Conservation (phyloP, 2,888 invertebrate species). For the Megaustenia siamemsis region DNA sequence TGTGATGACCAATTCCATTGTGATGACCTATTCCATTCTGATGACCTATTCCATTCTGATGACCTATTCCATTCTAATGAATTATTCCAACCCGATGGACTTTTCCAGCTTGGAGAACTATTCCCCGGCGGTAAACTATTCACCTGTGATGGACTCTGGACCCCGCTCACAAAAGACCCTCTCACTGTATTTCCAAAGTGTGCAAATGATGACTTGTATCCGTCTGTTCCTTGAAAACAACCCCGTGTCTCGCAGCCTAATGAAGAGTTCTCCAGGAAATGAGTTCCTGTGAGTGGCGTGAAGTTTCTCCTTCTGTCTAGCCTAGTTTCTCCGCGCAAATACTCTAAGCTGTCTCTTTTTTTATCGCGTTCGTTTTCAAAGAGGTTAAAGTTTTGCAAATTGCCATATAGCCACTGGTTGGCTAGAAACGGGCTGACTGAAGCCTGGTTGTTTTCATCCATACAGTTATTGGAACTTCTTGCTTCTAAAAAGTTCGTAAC, state of each 20-base stretch:
- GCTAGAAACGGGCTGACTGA: background rate
- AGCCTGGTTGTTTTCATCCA: constrained; percentile 27
- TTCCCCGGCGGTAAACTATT: no score
- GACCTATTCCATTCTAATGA: no score
- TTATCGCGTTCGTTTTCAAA: background rate
- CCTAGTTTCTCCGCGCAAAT: background rate
- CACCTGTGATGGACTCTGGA: no score
- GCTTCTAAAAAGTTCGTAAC: background rate
- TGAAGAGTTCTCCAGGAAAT: background rate
- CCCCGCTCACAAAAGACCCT: no score
- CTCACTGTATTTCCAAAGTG: no score
- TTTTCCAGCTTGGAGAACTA: no score
- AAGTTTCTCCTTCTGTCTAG: background rate
- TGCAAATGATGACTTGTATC: no score
- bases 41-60: no score
- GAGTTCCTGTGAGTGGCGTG: background rate
- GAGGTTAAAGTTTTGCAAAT: background rate
- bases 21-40: no score
- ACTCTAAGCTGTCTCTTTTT: background rate
- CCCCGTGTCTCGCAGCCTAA: background rate
- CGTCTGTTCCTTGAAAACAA: no score
- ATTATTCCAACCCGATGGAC: background rate
- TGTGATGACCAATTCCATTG: no score
- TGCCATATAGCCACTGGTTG: no score
- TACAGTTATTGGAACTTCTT: background rate